These are phyloP conservation scores for Ispidina lecontei DNA, from an alignment of 2,797 vertebrate species.

Conservation along the genomic window DNA sequence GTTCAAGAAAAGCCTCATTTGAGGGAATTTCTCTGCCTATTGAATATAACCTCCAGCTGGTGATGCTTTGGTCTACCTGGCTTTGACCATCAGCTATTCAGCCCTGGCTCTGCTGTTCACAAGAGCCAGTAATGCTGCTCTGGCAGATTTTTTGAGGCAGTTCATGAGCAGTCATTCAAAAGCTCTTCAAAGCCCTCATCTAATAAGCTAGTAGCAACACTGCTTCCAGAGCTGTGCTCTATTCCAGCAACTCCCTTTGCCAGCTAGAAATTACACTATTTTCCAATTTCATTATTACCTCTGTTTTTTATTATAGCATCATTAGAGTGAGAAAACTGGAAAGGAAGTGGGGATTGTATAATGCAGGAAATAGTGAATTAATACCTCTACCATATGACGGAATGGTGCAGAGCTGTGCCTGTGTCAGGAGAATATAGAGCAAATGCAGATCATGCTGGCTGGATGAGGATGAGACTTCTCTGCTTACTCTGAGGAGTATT, in stretches of 20 bases:
- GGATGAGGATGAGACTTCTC: not conserved
- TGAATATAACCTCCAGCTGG: not conserved
- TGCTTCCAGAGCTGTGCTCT: slow-evolving; percentile 7
- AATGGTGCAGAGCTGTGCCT: slow-evolving; percentile 9
- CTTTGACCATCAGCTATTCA: not conserved
- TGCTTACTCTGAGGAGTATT: not conserved
- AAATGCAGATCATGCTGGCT: not conserved
- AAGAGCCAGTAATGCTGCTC: not conserved
- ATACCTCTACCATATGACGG: slow-evolving; percentile 54
- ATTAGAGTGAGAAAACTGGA: slow-evolving; percentile 66
- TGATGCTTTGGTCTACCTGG: not conserved
- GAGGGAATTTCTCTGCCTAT: not conserved
- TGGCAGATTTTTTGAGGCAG: not conserved
- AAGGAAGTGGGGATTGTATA: slow-evolving; percentile 61
- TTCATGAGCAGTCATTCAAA: not conserved
- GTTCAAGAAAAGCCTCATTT: not conserved
- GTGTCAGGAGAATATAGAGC: slow-evolving; percentile 17
- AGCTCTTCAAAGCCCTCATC: not conserved
- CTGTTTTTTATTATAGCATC: slow-evolving; percentile 67
- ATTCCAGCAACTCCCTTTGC: slow-evolving; percentile 21
- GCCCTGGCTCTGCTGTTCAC: not conserved
- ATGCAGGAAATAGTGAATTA: slow-evolving; percentile 67
- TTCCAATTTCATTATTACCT: slow-evolving; percentile 60
- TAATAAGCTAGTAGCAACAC: slow-evolving; percentile 8
- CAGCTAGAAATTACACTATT: slow-evolving; percentile 43